Evolutionary conservation across 2,888 invertebrate species (phyloP), one percentile per base, ranked within the genome.

Genomic region (Mamestra brassicae): DNA sequence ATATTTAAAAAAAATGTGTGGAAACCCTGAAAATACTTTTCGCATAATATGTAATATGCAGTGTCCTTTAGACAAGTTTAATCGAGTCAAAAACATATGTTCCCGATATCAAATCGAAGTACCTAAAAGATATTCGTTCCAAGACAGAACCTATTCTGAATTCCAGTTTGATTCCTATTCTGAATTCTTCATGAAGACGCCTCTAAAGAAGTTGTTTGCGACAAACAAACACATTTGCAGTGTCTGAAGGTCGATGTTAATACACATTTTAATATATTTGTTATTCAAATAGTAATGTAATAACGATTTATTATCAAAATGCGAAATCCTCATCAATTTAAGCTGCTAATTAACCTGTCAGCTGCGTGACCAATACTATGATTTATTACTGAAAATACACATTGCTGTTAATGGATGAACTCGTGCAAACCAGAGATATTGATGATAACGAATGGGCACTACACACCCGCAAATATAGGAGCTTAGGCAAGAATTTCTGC

Each of bases 221-320:
- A 50, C 57, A 83, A 71, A 83, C 78, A 79, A 74, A 83, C 62
- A 71, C 50, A 79, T 74, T 71, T 52, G 38, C 67, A 64, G 13
- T 47, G n/a, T 66, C 26, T 45, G 4, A 68, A 68, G 55, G 50
- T 52, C 50, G 10, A 45, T 34, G 17, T 50, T 65, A 60, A 74
- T 54, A 71, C n/a, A 47, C 2, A 71, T 68, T 52, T 68, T 54
- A 47, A 50, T 58, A 61, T 15, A 58, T 81, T 66, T 66, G 3
- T 47, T 15, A 15, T 67, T 63, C 55, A 68, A 58, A 80, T 42
- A 0, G 26, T 26, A 47, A 54, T 26, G 34, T 34, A 38, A 11
- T 50, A 2, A 58, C 5, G 17, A 26, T 26, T 34, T 67, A 67
- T 45, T 52, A 45, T 52, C 26, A 57, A 78, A 26, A 52, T 79